Percentiles rank a stretch among this genome's conserved stretches.
phyloP scores from a whole-genome alignment of 2,113 vertebrate species.

The Hiodon tergisus region DNA sequence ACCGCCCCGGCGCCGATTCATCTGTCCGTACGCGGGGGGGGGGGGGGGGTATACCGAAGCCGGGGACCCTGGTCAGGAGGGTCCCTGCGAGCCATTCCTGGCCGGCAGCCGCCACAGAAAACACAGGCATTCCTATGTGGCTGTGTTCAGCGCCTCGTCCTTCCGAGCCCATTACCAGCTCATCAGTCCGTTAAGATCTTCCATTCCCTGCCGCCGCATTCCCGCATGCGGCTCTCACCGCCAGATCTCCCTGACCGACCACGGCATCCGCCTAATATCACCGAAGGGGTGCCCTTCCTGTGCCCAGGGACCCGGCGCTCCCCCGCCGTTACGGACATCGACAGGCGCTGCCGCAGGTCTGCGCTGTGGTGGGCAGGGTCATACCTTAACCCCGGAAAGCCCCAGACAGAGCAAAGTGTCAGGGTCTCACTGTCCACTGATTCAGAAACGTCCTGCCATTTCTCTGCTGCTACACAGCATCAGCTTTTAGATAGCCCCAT shows the following conservation, averaged over 20 bases:
- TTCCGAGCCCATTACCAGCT: slow-evolving; percentile 20
- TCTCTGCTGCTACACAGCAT: neutral
- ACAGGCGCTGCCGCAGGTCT: no score
- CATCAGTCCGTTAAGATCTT: slow-evolving; percentile 35
- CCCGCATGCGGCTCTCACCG: no score
- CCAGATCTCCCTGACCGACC: no score
- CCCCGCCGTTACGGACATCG: no score
- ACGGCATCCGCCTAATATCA: no score
- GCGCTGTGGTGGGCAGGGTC: neutral
- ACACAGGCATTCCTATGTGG: neutral
- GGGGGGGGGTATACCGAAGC: no score
- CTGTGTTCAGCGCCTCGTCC: neutral
- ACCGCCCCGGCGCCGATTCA: no score
- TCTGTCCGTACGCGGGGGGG: neutral
- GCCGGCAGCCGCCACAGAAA: neutral
- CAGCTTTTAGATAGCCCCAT: neutral
- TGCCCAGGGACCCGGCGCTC: no score
- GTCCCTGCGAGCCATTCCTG: no score
- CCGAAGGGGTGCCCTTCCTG: no score
- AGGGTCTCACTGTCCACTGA: no score
- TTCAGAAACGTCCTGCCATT: no score
- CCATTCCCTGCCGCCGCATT: slow-evolving; percentile 21
- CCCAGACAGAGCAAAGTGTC: neutral
- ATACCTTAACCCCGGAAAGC: slow-evolving; percentile 12
- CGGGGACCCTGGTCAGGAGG: neutral